Evolutionary conservation across 1,140 invertebrate genomes (phyloP), one percentile per base, ranked within the genome.

Genomic region (Halyomorpha halys): DNA sequence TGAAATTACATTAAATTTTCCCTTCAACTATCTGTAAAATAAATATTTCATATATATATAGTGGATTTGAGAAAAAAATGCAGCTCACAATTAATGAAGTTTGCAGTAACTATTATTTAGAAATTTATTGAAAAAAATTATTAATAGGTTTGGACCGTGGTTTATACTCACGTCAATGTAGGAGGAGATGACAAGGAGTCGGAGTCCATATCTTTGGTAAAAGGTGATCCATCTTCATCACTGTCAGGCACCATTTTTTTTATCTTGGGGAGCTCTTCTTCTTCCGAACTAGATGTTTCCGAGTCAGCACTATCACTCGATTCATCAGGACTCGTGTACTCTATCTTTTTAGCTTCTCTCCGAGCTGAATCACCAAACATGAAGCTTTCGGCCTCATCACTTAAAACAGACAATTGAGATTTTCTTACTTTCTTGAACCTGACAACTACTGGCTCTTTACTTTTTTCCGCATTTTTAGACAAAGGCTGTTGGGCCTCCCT

Each of bases 341-440:
- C 45, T 8, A 77, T 79, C 11, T 39, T 39, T 13, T 39, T 39
- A n/a, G 49, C 18, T 21, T 53, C 49, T 13, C 49, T 53, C 23
- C 49, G 5, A 53, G 18, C 23, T n/a, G 49, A 11, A 44, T 80
- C 78, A 3, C 78, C 74, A 72, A 90, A 90, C 82, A 90, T 86
- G 71, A 90, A 90, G 60, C 85, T 89, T 68, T 89, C 87, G 0
- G 87, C 88, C 72, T 90, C 87, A 65, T 88, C 85, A 65, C 86
- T 90, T 1, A 90, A 71, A 18, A 86, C 77, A 0, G 83, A 83
- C 19, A 90, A 69, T 73, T 90, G 86, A 0, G 86, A 85, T 59
- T 83, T 81, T 21, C 86, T 45, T 0, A 69, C 66, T 63, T 70
- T 70, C 44, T 68, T 82, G 68, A 89, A 88, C 67, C 88, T 83